phyloP scores from a whole-genome alignment of 2,888 invertebrate species.

The Melinaea menophilus region DNA sequence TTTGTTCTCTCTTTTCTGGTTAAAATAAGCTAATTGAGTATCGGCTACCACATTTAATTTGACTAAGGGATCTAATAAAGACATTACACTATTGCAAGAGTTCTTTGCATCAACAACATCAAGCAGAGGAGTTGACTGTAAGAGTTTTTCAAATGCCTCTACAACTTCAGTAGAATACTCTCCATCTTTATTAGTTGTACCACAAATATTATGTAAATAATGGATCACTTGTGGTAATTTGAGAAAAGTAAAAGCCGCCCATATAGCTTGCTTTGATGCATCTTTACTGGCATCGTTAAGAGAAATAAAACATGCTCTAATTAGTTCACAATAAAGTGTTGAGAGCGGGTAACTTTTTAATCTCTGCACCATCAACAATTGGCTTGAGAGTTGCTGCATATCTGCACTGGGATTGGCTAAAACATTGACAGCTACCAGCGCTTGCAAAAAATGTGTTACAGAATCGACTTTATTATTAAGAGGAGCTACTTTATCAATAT shows the following conservation, averaged over 20 bases:
- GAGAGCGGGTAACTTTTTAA: conserved; percentile 89
- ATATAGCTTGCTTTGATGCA: conserved; percentile 88
- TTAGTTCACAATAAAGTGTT: conserved; percentile 91
- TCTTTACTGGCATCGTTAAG: conserved; percentile 91
- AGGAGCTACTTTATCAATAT: conserved; percentile 79
- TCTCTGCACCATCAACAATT: conserved; percentile 89
- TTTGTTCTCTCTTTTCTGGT: conserved; percentile 78
- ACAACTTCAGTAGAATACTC: conserved; percentile 87
- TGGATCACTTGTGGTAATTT: conserved; percentile 91
- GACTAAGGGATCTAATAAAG: conserved; percentile 88
- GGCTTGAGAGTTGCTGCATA: conserved; percentile 87
- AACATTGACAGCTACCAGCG: conserved; percentile 90
- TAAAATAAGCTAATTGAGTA: conserved; percentile 84
- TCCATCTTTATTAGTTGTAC: conserved; percentile 75
- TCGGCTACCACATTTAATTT: conserved; percentile 89
- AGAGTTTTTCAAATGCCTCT: conserved; percentile 89
- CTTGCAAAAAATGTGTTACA: conserved; percentile 86
- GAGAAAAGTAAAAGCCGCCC: conserved; percentile 96
- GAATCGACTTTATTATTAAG: conserved; percentile 78
- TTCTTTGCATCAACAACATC: conserved; percentile 94
- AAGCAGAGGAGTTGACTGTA: conserved; percentile 89
- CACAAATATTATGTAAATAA: conserved; percentile 79
- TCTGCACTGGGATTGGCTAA: conserved; percentile 91
- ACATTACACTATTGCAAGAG: conserved; percentile 91
- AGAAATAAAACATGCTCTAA: conserved; percentile 93